Evolutionary conservation across 2,888 invertebrate species (phyloP).

Genomic region (Eristalis pertinax): DNA sequence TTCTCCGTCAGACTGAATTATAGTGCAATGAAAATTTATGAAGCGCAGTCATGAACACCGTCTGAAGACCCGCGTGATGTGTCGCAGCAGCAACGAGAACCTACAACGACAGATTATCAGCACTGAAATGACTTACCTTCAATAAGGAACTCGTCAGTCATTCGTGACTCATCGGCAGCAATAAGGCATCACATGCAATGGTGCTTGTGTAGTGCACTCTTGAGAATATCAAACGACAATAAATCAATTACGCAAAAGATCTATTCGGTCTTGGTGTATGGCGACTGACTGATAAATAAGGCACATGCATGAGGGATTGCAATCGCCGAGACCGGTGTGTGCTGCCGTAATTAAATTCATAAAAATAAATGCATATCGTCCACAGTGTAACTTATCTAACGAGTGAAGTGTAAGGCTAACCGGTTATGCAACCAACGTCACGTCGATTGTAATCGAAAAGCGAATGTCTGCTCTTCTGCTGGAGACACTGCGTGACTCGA

Average conservation of each 20-base stretch:
- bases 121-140: neutral
- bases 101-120: neutral
- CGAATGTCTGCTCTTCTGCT: neutral
- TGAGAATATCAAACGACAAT: neutral
- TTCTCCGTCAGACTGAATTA: neutral
- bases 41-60: neutral
- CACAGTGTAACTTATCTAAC: neutral
- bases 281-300: neutral
- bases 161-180: neutral
- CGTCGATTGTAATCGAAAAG: neutral
- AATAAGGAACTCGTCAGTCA: neutral
- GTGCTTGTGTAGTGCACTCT: neutral
- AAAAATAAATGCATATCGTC: neutral
- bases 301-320: neutral
- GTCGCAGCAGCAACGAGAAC: too few species aligned
- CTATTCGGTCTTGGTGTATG: neutral
- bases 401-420: neutral
- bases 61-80: neutral
- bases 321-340: neutral
- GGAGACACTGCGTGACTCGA: too few species aligned
- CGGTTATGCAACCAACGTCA: neutral
- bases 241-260: neutral
- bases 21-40: neutral
- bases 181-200: too few species aligned
- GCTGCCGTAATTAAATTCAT: neutral